Evolutionary conservation across 2,797 vertebrate genomes (phyloP).

Genomic region (Hyperoplus immaculatus): DNA sequence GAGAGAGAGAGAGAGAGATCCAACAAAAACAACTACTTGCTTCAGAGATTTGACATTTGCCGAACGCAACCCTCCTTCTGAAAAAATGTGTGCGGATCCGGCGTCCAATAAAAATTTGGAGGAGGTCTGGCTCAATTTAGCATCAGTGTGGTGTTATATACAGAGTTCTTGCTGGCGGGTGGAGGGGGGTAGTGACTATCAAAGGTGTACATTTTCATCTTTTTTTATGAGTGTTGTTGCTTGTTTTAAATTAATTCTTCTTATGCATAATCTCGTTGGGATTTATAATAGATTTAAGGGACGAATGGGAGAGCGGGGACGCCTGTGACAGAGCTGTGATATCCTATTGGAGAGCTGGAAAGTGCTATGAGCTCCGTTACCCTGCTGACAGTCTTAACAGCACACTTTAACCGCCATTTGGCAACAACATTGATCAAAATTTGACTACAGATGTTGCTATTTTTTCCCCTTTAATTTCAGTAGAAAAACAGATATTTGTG

Average conservation of each 20-base stretch:
- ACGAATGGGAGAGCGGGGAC: conserved; percentile 44
- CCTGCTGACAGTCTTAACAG: conserved; percentile 39
- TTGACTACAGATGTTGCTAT: conserved; percentile 7
- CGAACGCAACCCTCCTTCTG: conserved; percentile 65
- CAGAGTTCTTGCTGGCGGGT: conserved; percentile 43
- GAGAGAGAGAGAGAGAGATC: conserved; percentile 71
- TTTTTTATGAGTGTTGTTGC: conserved; percentile 8
- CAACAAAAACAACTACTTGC: conserved; percentile 84
- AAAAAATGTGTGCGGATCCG: conserved; percentile 64
- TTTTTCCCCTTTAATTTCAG: conserved; percentile 5
- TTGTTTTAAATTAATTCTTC: conserved; percentile 34
- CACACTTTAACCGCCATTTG: conserved; percentile 51
- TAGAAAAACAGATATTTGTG: conserved; percentile 5
- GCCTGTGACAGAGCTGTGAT: conserved; percentile 59
- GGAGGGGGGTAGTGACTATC: conserved; percentile 10
- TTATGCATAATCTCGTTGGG: conserved; percentile 37
- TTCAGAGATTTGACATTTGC: conserved; percentile 82
- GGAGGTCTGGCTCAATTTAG: conserved; percentile 67
- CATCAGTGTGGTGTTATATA: conserved; percentile 51
- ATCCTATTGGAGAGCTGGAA: conserved; percentile 63
- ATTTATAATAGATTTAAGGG: conserved; percentile 40
- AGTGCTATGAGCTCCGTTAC: conserved; percentile 53
- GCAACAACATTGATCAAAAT: conserved; percentile 31
- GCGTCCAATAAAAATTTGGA: conserved; percentile 72
- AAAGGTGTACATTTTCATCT: conserved; percentile 38